Evolutionary conservation across 2,888 invertebrate genomes (phyloP).

Genomic region (Furcula furcula): DNA sequence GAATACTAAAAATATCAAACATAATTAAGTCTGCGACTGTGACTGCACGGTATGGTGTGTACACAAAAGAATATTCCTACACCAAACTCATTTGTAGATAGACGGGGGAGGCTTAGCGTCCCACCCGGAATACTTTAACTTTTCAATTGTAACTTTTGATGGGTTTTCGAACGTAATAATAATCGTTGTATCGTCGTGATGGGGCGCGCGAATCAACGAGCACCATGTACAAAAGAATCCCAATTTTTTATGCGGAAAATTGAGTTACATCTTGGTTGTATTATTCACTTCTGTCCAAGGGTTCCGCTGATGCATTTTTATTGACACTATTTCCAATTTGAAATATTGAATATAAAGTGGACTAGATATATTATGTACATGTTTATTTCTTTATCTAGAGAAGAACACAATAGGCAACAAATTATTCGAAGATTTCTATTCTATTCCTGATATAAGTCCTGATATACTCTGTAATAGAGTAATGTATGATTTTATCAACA

Average conservation of each 20-base stretch:
- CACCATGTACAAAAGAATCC: slow-evolving; percentile 70
- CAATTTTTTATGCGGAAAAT: slow-evolving; percentile 78
- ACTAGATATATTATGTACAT: slow-evolving; percentile 14
- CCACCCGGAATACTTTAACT: slow-evolving; percentile 80
- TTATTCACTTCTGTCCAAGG: slow-evolving; percentile 61
- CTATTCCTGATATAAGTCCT: too few relatives aligned
- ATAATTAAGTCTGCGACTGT: slow-evolving; percentile 43
- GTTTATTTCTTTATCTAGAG: slow-evolving; percentile 5
- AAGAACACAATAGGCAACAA: background rate
- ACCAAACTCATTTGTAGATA: slow-evolving; percentile 76
- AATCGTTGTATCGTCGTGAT: slow-evolving; percentile 72
- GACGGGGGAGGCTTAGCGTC: slow-evolving; percentile 64
- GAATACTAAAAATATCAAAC: slow-evolving; percentile 38
- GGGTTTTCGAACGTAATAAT: slow-evolving; percentile 81
- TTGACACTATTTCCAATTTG: slow-evolving; percentile 41
- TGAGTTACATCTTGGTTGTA: slow-evolving; percentile 65
- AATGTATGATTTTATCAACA: too few relatives aligned
- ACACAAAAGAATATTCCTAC: slow-evolving; percentile 73
- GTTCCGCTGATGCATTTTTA: slow-evolving; percentile 53
- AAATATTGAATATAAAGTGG: slow-evolving; percentile 28
- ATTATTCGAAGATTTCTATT: too few relatives aligned
- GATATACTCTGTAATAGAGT: too few relatives aligned
- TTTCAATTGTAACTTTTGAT: slow-evolving; percentile 82
- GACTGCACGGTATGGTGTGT: slow-evolving; percentile 45
- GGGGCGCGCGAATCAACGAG: slow-evolving; percentile 72